phyloP scores from a whole-genome alignment of 2,888 invertebrate genomes.

The Drosophila niveifrons region DNA sequence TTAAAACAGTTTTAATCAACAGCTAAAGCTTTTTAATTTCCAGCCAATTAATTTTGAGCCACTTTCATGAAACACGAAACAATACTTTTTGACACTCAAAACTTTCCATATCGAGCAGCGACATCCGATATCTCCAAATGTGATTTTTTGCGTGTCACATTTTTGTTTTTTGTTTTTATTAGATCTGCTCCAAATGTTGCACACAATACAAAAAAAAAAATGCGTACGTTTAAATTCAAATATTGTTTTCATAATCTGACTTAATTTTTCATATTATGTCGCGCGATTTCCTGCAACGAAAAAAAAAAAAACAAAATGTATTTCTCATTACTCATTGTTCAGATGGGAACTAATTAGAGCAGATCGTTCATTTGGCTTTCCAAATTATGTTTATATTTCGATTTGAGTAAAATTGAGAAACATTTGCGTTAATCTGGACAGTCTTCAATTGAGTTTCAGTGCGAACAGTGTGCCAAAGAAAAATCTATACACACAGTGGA shows the following conservation, averaged over 20 bases:
- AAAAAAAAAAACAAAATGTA: conserved; percentile 42
- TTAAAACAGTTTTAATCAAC: neutral
- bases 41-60: neutral
- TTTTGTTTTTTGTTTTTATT: neutral
- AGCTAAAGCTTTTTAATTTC: neutral
- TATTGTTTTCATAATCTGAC: conserved; percentile 11
- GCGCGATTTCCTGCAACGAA: conserved; percentile 31
- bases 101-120: conserved; percentile 34
- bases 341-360: conserved; percentile 60
- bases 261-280: neutral
- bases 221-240: conserved; percentile 2
- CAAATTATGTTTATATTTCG: conserved; percentile 11
- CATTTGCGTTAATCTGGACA: conserved; percentile 16
- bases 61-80: neutral
- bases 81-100: conserved; percentile 4
- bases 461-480: conserved; percentile 15
- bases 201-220: conserved; percentile 39
- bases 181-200: conserved; percentile 44
- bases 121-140: conserved; percentile 25
- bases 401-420: neutral
- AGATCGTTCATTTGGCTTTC: conserved; percentile 45
- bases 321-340: conserved; percentile 21
- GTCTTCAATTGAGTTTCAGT: conserved; percentile 24
- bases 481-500: neutral
- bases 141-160: neutral